Evolutionary conservation across 1,140 invertebrate genomes (phyloP).

Genomic region (Panagrolaimus sp.): DNA sequence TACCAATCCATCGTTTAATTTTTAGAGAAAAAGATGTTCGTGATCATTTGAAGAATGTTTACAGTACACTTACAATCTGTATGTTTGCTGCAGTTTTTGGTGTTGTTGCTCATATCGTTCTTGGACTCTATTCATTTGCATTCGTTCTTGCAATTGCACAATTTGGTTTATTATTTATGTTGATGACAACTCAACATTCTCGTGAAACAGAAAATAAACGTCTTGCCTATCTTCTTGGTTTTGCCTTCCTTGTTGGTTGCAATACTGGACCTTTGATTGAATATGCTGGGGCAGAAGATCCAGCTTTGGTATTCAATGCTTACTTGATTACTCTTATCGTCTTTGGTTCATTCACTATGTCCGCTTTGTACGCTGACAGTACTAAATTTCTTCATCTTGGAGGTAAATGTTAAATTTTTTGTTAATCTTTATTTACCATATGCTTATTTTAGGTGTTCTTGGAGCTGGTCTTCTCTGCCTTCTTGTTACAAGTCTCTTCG

Average conservation of each 20-base stretch:
- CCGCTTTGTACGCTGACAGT: constrained; percentile 75
- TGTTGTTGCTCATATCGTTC: constrained; percentile 74
- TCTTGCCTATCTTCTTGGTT: constrained; percentile 71
- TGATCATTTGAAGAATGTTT: constrained; percentile 88
- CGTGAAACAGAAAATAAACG: constrained; percentile 77
- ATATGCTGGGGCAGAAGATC: constrained; percentile 62
- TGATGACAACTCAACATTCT: constrained; percentile 70
- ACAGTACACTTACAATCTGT: constrained; percentile 77
- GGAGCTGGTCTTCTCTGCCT: constrained; percentile 76
- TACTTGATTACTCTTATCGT: constrained; percentile 77
- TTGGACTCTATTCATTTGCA: constrained; percentile 65
- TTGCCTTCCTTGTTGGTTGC: constrained; percentile 49
- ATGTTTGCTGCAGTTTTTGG: constrained; percentile 74
- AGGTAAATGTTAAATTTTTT: no score
- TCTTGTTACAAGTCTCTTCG: constrained; percentile 70
- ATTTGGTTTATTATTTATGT: constrained; percentile 73
- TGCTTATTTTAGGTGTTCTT: no score
- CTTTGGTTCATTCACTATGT: constrained; percentile 82
- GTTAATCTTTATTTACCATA: no score
- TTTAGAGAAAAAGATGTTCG: constrained; percentile 72
- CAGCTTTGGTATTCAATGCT: constrained; percentile 79
- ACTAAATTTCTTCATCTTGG: constrained; percentile 76
- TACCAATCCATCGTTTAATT: constrained; percentile 17
- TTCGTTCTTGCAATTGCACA: constrained; percentile 74
- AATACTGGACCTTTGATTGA: constrained; percentile 50